Conservation (phyloP, 2,113 vertebrate genomes). For the Entelurus aequoreus region DNA sequence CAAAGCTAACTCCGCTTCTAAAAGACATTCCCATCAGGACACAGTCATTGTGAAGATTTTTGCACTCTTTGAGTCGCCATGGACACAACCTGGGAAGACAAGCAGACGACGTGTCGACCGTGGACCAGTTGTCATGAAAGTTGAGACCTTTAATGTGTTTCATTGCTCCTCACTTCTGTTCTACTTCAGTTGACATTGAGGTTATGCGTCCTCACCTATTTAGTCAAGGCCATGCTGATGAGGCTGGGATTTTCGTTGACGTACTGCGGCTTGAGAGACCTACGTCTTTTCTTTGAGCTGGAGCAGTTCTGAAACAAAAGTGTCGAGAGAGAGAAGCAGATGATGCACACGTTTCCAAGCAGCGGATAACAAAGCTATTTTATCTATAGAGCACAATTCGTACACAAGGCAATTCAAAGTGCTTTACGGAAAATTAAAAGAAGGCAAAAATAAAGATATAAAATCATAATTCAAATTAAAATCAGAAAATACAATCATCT, state of each 20-base stretch:
- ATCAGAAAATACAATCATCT: too few species aligned
- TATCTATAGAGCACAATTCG: too few species aligned
- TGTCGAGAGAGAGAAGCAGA: conserved; percentile 1
- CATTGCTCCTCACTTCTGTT: neutral
- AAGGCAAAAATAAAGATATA: too few species aligned
- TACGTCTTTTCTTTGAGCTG: neutral
- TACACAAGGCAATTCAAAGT: too few species aligned
- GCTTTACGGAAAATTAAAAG: too few species aligned
- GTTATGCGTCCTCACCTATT: conserved; percentile 4
- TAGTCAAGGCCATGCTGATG: conserved; percentile 28
- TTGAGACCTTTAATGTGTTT: neutral
- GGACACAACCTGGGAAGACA: conserved; percentile 13
- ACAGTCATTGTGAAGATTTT: neutral
- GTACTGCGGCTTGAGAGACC: neutral
- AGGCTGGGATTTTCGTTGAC: neutral
- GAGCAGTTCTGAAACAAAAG: neutral
- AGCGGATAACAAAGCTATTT: neutral
- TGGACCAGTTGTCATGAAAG: too few species aligned
- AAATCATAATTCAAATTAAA: too few species aligned
- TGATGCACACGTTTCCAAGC: neutral
- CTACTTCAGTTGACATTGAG: neutral
- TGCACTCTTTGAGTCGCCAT: neutral
- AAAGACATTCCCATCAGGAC: too few species aligned
- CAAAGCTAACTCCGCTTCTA: too few species aligned
- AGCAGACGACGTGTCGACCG: neutral